phyloP scores from a whole-genome alignment of 2,797 vertebrate genomes.

The Spatula versicolor region DNA sequence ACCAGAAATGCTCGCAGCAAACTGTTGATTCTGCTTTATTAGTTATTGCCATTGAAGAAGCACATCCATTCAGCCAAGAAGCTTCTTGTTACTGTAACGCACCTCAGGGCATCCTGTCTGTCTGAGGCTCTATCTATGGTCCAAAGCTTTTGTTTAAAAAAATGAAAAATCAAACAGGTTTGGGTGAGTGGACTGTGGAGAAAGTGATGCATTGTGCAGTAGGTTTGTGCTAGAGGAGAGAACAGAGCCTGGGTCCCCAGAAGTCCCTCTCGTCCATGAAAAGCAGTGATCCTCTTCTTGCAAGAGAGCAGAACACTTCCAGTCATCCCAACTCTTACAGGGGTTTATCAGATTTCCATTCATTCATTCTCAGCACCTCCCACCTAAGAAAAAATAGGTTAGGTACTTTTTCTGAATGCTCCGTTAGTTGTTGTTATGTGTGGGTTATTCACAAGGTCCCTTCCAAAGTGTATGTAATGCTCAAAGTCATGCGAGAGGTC shows the following conservation, averaged over 20 bases:
- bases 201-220: not conserved
- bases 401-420: not conserved
- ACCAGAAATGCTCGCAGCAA: constrained; percentile 20
- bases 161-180: not conserved
- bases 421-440: not conserved
- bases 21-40: constrained; percentile 20
- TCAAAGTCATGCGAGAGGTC: not conserved
- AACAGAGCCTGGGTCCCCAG: not conserved
- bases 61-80: not conserved
- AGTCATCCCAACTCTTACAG: not conserved
- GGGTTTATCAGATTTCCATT: not conserved
- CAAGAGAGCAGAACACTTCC: not conserved
- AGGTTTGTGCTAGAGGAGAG: not conserved
- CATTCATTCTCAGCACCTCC: not conserved
- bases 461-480: not conserved
- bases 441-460: not conserved
- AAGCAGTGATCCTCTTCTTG: not conserved
- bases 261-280: not conserved
- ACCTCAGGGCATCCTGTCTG: not conserved
- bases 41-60: not conserved
- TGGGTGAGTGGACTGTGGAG: not conserved
- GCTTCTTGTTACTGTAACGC: not conserved
- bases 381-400: not conserved
- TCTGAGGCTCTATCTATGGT: not conserved
- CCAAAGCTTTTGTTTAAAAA: not conserved